These are phyloP conservation scores for Alces alces DNA, from an alignment of 2,113 vertebrate species.

Conservation along the genomic window DNA sequence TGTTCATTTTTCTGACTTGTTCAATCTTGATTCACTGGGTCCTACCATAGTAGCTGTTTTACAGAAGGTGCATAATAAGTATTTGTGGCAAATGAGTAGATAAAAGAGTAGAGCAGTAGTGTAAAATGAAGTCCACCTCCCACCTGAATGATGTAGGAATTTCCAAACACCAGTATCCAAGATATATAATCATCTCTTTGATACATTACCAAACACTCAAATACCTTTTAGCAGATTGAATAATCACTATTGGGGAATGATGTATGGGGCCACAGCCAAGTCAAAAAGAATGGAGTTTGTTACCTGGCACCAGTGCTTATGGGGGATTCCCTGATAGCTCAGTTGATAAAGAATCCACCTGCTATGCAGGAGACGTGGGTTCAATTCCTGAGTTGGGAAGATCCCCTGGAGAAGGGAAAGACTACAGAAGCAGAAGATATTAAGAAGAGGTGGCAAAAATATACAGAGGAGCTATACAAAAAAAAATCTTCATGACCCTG, in stretches of 20 bases:
- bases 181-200: background rate
- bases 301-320: background rate
- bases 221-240: background rate
- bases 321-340: background rate
- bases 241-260: background rate
- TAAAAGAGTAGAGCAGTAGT: background rate
- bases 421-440: background rate
- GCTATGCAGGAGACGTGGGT: background rate
- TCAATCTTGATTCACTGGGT: background rate
- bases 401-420: background rate
- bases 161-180: background rate
- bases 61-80: background rate
- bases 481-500: background rate
- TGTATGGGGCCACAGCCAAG: background rate
- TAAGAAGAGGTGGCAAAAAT: background rate
- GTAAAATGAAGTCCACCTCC: background rate
- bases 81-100: background rate
- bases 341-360: background rate
- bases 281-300: background rate
- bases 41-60: background rate
- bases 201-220: background rate
- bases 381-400: background rate
- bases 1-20: background rate
- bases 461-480: background rate
- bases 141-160: slow-evolving; percentile 11